phyloP scores from a whole-genome alignment of 2,888 invertebrate genomes.

The Tiliacea citrago region DNA sequence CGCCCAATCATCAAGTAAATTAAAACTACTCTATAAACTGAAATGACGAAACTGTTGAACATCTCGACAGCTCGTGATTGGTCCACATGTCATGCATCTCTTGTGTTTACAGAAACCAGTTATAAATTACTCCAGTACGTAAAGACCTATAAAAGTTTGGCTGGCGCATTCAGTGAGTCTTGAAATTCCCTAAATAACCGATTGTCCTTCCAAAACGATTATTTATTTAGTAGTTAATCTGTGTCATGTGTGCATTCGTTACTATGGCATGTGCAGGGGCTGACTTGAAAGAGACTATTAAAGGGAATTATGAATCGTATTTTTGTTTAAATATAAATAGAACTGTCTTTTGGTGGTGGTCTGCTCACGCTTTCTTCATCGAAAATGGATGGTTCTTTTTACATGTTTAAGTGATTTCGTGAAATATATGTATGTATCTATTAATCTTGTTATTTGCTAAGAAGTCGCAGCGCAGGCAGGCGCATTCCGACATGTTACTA shows the following conservation, averaged over 20 bases:
- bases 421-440: no score
- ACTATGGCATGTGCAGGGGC: constrained; percentile 30
- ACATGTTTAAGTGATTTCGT: no score
- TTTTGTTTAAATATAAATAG: not conserved
- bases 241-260: constrained; percentile 52
- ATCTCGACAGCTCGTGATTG: constrained; percentile 31
- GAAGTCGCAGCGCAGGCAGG: no score
- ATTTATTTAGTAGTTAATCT: constrained; percentile 65
- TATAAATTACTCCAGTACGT: constrained; percentile 59
- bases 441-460: no score
- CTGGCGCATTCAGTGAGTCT: constrained; percentile 59
- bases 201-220: constrained; percentile 71
- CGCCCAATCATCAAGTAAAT: constrained; percentile 11
- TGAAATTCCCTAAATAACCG: constrained; percentile 68
- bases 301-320: not conserved
- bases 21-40: constrained; percentile 30
- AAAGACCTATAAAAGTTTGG: constrained; percentile 62
- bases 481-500: no score
- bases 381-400: not conserved
- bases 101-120: constrained; percentile 52
- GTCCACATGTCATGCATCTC: constrained; percentile 36
- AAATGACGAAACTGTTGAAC: constrained; percentile 16
- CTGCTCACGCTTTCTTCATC: not conserved
- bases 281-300: constrained; percentile 14
- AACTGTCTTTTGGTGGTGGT: not conserved